Evolutionary conservation across 2,888 invertebrate species (phyloP), one percentile per base, ranked within the genome.

Genomic region (Druceiella hillmani): DNA sequence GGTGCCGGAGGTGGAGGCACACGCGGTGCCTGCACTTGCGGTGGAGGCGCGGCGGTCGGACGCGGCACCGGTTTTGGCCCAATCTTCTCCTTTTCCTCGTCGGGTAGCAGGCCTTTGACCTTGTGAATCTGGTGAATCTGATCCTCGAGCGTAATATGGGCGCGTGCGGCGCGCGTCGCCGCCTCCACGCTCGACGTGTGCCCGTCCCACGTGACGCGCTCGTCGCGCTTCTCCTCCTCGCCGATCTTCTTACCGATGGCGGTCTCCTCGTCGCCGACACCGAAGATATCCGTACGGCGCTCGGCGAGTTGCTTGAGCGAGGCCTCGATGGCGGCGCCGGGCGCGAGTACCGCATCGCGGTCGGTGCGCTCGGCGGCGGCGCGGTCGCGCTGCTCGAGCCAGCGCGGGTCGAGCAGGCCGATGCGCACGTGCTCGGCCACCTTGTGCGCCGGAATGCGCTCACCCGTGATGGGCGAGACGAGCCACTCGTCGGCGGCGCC

Each of bases 221-320:
- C 92, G 55, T 91, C 90, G 50, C 90, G 85, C 20, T 79, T 78
- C 62, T 89, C 89, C 52, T 88, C 87, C 58, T 92, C 92, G 2
- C 92, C 92, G 44, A 95, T 87, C 74, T 98, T 99, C 70, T 95
- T 95, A 73, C 99, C 99, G 59, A 99, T 99, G 14, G 92, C 91
- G 0, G 98, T 97, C 75, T 99, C 99, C 62, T 98, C 97, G 61
- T 92, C 92, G 40, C 98, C 98, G 44, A 93, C 90, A 67, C 99
- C 99, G 70, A 99, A 99, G 66, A 99, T 99, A 76, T 99, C 99
- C 2, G 99, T 98, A 84, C 99, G 93, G 50, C 99, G 81, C 61
- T 99, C 98, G 0, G 99, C 99, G 55, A 99, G 74, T 58, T 91
- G 85, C 61, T 94, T 94, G 57, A 99, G 79, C 56, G 90, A 93